A percentile compares a stretch with the other conserved stretches of the same genome.
These are phyloP conservation scores for Chromoteleia sp. DNA, from an alignment of 2,888 invertebrate species.

Conservation along the genomic window DNA sequence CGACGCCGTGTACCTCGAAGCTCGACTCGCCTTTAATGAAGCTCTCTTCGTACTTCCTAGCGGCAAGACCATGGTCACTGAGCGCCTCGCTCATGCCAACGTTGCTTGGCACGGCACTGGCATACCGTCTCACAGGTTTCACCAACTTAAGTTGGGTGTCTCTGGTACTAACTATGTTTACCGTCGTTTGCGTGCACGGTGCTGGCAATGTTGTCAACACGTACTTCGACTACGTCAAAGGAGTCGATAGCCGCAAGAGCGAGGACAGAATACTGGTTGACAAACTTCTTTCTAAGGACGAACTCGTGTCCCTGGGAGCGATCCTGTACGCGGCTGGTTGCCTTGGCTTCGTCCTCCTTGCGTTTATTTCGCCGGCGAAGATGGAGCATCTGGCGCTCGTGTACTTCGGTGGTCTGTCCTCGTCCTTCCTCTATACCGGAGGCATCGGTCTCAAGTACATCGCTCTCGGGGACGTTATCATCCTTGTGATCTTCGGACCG, in stretches of 20 bases:
- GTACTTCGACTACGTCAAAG: slow-evolving; percentile 97
- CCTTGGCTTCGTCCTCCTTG: slow-evolving; percentile 91
- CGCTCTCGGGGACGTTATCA: slow-evolving; percentile 96
- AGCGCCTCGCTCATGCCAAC: slow-evolving; percentile 97
- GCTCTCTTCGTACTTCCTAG: slow-evolving; percentile 94
- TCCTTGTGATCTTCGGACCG: slow-evolving; percentile 97
- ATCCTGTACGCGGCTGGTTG: slow-evolving; percentile 95
- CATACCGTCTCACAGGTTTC: slow-evolving; percentile 92
- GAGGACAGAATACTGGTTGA: slow-evolving; percentile 98
- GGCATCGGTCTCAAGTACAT: slow-evolving; percentile 98
- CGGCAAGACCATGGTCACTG: slow-evolving; percentile 96
- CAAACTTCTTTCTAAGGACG: slow-evolving; percentile 92
- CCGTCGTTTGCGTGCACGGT: slow-evolving; percentile 96
- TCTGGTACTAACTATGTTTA: slow-evolving; percentile 92
- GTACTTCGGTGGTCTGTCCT: slow-evolving; percentile 97
- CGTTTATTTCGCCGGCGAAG: slow-evolving; percentile 93
- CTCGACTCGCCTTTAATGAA: slow-evolving; percentile 90
- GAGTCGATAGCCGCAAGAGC: slow-evolving; percentile 96
- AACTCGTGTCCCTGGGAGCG: slow-evolving; percentile 94
- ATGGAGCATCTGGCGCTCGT: slow-evolving; percentile 98
- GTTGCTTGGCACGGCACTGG: slow-evolving; percentile 94
- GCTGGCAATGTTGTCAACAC: slow-evolving; percentile 99
- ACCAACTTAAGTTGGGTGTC: slow-evolving; percentile 92
- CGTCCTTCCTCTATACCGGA: slow-evolving; percentile 98
- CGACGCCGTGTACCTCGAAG: slow-evolving; percentile 69